Percentiles rank a stretch among this genome's conserved stretches.
Evolutionary conservation across 2,113 vertebrate species (phyloP).

Genomic region (Mastomys natalensis): DNA sequence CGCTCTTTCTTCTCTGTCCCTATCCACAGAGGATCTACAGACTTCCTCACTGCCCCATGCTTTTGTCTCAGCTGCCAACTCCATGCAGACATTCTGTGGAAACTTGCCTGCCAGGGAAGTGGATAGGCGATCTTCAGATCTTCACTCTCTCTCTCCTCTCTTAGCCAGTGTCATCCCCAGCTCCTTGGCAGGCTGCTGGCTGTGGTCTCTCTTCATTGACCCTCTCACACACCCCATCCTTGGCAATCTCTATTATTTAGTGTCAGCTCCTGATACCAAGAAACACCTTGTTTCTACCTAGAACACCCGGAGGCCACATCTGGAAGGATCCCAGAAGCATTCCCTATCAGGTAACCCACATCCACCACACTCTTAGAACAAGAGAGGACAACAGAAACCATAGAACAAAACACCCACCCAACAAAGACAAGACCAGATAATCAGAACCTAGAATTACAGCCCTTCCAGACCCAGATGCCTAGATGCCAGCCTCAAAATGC

Average conservation of each 20-base stretch:
- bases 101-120: not conserved
- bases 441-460: not conserved
- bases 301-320: not conserved
- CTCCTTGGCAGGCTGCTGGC: not conserved
- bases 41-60: not conserved
- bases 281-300: not conserved
- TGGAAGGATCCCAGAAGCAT: not conserved
- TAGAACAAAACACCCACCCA: not conserved
- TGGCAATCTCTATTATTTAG: not conserved
- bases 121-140: not conserved
- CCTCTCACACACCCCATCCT: not conserved
- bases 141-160: not conserved
- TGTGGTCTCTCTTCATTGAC: not conserved
- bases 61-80: not conserved
- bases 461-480: too few species aligned
- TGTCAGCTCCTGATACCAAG: not conserved
- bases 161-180: too few species aligned
- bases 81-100: not conserved
- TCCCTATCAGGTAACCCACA: not conserved
- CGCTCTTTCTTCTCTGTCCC: not conserved
- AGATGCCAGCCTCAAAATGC: not conserved
- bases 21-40: not conserved
- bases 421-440: not conserved
- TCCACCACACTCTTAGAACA: not conserved
- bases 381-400: not conserved